Percentiles rank a stretch among this genome's conserved stretches.
These are phyloP conservation scores for Micropoecilia bifurca DNA, from an alignment of 2,797 vertebrate species.

Conservation along the genomic window DNA sequence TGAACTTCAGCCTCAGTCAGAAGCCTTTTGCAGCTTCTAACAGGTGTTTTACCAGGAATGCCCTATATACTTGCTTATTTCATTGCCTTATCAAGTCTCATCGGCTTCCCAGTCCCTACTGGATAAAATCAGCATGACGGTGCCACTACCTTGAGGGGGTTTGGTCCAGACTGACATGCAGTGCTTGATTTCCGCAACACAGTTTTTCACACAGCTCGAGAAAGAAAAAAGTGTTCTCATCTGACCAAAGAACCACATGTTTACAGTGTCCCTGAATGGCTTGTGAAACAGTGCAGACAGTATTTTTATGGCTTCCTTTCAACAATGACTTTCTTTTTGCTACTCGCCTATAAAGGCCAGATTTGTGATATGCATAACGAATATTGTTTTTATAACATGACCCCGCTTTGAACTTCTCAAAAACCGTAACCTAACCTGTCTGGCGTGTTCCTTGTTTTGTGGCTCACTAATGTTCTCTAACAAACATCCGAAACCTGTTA, in stretches of 20 bases:
- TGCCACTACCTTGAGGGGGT: background rate
- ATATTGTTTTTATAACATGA: constrained; percentile 4
- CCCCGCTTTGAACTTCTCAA: constrained; percentile 3
- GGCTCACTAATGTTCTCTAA: background rate
- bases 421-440: background rate
- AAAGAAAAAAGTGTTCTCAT: background rate
- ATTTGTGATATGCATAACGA: background rate
- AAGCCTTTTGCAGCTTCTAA: background rate
- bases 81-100: background rate
- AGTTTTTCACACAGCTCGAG: background rate
- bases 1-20: background rate
- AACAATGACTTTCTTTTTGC: no score
- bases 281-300: background rate
- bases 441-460: background rate
- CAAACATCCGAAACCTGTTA: background rate
- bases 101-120: background rate
- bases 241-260: background rate
- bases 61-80: background rate
- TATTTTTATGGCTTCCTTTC: background rate
- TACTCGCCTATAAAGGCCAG: background rate
- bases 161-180: background rate
- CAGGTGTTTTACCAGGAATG: background rate
- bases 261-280: background rate
- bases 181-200: background rate
- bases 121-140: background rate